phyloP scores from a whole-genome alignment of 1,140 invertebrate genomes.

The Triops cancriformis region DNA sequence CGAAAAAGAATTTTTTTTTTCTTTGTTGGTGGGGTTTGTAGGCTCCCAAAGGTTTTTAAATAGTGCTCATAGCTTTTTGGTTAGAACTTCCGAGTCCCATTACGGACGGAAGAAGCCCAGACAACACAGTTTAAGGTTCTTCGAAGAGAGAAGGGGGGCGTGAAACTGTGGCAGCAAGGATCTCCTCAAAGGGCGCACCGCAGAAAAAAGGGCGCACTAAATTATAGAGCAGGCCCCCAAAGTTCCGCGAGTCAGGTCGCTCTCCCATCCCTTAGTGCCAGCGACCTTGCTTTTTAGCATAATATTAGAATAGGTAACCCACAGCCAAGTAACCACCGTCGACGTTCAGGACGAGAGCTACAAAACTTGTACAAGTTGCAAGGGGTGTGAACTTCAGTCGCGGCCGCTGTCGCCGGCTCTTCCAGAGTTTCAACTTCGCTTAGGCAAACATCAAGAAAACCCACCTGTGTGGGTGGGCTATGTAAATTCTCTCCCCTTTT shows the following conservation, averaged over 20 bases:
- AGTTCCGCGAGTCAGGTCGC: not conserved
- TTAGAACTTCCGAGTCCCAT: not conserved
- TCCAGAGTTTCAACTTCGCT: not conserved
- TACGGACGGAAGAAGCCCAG: not conserved
- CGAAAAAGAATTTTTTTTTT: no score
- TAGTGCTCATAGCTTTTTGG: not conserved
- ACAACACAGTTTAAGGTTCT: not conserved
- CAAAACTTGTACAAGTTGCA: not conserved
- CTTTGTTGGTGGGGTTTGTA: no score
- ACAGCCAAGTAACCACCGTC: no score
- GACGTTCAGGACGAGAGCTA: not conserved
- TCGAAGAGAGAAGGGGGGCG: not conserved
- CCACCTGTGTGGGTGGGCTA: not conserved
- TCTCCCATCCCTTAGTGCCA: not conserved
- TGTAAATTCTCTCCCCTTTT: not conserved
- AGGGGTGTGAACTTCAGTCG: not conserved
- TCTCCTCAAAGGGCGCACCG: not conserved
- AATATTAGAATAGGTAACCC: not conserved
- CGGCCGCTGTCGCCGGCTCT: not conserved
- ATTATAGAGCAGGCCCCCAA: not conserved
- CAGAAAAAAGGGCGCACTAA: not conserved
- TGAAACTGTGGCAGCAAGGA: not conserved
- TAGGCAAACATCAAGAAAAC: not conserved
- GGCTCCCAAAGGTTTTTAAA: not conserved
- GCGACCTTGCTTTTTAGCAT: constrained; percentile 1